phyloP scores from a whole-genome alignment of 2,797 vertebrate species.

The Paramormyrops hopkinsi region DNA sequence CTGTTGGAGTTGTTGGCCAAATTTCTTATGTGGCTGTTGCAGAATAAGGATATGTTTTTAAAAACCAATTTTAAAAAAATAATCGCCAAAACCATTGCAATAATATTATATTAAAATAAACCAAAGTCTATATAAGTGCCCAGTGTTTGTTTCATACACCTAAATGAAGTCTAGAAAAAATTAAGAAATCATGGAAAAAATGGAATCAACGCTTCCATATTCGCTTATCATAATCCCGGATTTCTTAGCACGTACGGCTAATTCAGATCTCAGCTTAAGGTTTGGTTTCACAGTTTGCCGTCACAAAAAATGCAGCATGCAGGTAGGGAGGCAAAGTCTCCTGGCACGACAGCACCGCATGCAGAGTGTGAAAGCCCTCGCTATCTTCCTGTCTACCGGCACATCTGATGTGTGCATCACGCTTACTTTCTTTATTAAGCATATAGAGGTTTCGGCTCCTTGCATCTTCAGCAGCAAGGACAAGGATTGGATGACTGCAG shows the following conservation, averaged over 20 bases:
- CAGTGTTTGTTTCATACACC: background rate
- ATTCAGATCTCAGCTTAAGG: background rate
- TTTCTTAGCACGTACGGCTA: background rate
- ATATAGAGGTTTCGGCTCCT: background rate
- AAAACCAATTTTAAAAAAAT: background rate
- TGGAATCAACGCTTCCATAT: background rate
- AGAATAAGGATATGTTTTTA: background rate
- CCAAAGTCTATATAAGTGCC: background rate
- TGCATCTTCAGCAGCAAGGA: background rate
- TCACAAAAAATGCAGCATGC: background rate
- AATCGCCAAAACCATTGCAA: background rate
- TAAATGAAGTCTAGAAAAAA: background rate
- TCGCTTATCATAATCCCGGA: background rate
- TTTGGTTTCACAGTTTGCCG: background rate
- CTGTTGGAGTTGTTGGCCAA: background rate
- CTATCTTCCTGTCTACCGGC: background rate
- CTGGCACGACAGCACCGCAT: background rate
- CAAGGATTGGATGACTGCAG: background rate
- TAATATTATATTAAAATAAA: background rate
- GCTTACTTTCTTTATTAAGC: background rate
- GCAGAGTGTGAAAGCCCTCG: background rate
- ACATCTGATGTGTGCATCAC: background rate
- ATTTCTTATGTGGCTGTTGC: background rate
- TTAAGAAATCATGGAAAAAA: background rate
- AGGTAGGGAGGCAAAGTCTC: background rate